Conservation (phyloP, 2,113 vertebrate species). For the Equus quagga region DNA sequence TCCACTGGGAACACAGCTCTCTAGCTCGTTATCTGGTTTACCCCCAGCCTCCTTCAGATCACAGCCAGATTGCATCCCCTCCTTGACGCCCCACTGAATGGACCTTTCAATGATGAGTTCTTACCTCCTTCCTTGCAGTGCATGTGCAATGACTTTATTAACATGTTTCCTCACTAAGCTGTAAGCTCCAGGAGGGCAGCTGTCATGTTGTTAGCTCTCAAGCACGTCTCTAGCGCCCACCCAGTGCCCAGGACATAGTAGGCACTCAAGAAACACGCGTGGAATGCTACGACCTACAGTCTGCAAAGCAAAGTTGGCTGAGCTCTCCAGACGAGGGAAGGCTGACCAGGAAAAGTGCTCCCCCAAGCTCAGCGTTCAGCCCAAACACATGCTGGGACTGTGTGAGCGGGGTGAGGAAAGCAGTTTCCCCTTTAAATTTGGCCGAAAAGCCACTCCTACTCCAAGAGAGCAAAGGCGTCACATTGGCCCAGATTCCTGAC, state of each 20-base stretch:
- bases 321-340: background rate
- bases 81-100: background rate
- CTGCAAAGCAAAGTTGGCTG: background rate
- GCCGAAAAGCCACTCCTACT: background rate
- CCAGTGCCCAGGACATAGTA: background rate
- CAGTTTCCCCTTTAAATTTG: background rate
- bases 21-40: background rate
- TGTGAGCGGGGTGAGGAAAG: background rate
- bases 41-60: background rate
- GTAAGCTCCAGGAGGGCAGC: background rate
- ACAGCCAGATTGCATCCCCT: background rate
- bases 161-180: background rate
- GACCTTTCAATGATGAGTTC: background rate
- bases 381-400: background rate
- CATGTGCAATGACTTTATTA: background rate
- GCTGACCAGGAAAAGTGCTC: background rate
- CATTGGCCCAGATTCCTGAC: background rate
- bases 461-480: background rate
- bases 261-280: background rate
- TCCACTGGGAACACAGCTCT: background rate
- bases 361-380: background rate
- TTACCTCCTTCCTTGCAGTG: fast-evolving
- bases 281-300: too few species aligned
- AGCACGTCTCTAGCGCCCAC: background rate
- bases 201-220: background rate